Percentiles rank a stretch among this genome's conserved stretches.
Evolutionary conservation across 2,888 invertebrate genomes (phyloP).

Genomic region (Ophioninae sp.): DNA sequence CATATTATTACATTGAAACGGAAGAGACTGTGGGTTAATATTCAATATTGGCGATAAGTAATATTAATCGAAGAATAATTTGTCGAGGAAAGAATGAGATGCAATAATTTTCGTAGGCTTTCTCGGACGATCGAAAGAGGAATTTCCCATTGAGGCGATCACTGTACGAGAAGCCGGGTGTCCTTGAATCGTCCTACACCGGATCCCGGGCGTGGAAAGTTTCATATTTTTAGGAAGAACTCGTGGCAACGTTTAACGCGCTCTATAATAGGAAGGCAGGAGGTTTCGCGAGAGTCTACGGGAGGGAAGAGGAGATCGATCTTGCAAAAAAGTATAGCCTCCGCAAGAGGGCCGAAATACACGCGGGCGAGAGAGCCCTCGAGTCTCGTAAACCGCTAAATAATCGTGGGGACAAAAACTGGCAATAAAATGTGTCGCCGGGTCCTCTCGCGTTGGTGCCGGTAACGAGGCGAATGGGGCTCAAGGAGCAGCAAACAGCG

Average conservation of each 20-base stretch:
- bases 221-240: neutral
- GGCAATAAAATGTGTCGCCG: slow-evolving; percentile 79
- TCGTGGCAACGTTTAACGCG: neutral
- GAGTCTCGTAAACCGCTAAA: slow-evolving; percentile 77
- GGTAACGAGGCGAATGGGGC: slow-evolving; percentile 77
- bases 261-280: slow-evolving; percentile 3
- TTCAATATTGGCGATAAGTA: neutral
- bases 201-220: slow-evolving; percentile 2
- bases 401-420: slow-evolving; percentile 78
- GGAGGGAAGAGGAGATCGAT: slow-evolving; percentile 26
- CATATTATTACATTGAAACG: too few species aligned
- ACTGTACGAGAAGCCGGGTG: neutral
- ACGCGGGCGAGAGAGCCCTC: slow-evolving; percentile 30
- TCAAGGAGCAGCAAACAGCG: slow-evolving; percentile 52
- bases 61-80: neutral
- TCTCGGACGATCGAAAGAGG: neutral
- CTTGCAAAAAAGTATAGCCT: slow-evolving; percentile 20
- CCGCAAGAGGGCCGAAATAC: slow-evolving; percentile 11
- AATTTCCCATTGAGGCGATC: neutral
- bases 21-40: too few species aligned
- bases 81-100: neutral
- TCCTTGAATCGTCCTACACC: neutral
- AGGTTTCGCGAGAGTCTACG: neutral
- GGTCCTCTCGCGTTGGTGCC: slow-evolving; percentile 61
- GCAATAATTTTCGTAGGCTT: neutral